A percentile compares a stretch with the other conserved stretches of the same genome.
Evolutionary conservation across 1,140 invertebrate genomes (phyloP).

Genomic region (Apis florea): DNA sequence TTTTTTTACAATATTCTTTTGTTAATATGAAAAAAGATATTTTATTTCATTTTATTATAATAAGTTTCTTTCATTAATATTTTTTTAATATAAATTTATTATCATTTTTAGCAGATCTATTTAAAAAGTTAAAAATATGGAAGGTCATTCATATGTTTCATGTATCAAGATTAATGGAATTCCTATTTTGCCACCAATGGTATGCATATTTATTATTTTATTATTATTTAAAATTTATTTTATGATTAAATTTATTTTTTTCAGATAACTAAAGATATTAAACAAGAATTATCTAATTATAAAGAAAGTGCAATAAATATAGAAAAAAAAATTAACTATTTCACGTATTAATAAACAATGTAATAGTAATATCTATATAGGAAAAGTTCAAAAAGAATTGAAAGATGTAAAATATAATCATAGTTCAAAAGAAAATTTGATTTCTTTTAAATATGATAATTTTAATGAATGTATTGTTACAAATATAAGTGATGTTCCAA

Average conservation of each 20-base stretch:
- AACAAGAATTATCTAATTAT: slow-evolving; percentile 84
- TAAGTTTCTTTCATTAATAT: neutral
- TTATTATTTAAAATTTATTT: slow-evolving; percentile 49
- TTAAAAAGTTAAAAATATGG: slow-evolving; percentile 38
- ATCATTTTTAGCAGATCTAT: slow-evolving; percentile 12
- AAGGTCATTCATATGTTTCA: slow-evolving; percentile 74
- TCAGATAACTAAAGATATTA: slow-evolving; percentile 82
- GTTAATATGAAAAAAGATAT: neutral
- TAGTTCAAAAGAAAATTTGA: slow-evolving; percentile 4
- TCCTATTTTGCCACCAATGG: slow-evolving; percentile 83
- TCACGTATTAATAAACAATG: slow-evolving; percentile 40
- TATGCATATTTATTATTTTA: slow-evolving; percentile 73
- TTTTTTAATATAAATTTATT: neutral
- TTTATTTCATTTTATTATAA: slow-evolving; percentile 19
- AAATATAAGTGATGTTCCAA: neutral
- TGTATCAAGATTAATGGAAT: slow-evolving; percentile 83
- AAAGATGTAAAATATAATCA: neutral
- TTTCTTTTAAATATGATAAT: slow-evolving; percentile 1
- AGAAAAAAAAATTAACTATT: slow-evolving; percentile 77
- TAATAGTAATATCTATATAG: slow-evolving; percentile 9
- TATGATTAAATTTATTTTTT: slow-evolving; percentile 23
- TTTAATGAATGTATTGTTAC: neutral
- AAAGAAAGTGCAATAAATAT: slow-evolving; percentile 83
- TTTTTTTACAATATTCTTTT: neutral
- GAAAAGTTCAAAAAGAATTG: neutral